phyloP scores from a whole-genome alignment of 2,888 invertebrate genomes.

The Sinhomidia bicolor region DNA sequence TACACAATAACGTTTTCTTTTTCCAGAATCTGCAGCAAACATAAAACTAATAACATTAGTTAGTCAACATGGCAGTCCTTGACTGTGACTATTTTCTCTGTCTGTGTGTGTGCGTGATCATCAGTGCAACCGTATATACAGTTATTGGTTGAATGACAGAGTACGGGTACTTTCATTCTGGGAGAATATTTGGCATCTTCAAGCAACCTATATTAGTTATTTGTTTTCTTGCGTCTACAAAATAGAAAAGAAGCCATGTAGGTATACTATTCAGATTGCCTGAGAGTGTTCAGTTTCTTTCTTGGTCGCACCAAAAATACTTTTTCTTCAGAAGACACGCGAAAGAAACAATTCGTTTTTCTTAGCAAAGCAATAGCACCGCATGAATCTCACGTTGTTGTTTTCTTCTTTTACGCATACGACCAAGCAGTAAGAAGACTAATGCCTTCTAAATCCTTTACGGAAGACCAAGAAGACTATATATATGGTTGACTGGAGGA shows the following conservation, averaged over 20 bases:
- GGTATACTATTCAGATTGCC: neutral
- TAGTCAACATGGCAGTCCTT: slow-evolving; percentile 18
- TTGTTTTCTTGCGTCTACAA: neutral
- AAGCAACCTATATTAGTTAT: neutral
- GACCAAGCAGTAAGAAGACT: slow-evolving; percentile 35
- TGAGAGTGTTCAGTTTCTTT: neutral
- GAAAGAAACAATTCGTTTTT: slow-evolving; percentile 49
- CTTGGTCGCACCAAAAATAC: neutral
- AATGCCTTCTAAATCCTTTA: slow-evolving; percentile 66
- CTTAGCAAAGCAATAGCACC: neutral
- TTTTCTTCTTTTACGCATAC: slow-evolving; percentile 10
- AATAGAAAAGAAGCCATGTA: neutral
- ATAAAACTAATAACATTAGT: slow-evolving; percentile 61
- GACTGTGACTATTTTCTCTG: neutral
- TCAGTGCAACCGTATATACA: neutral
- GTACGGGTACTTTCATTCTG: neutral
- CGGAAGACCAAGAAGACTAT: slow-evolving; percentile 32
- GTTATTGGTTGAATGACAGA: slow-evolving; percentile 4
- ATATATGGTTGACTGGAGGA: slow-evolving; percentile 13
- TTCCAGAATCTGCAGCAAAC: neutral
- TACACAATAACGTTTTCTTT: neutral
- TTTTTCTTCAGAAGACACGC: neutral
- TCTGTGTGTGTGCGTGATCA: no score
- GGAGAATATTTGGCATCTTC: neutral
- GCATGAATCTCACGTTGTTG: slow-evolving; percentile 20